phyloP scores from a whole-genome alignment of 1,140 invertebrate genomes.

The Drosophila burlai region DNA sequence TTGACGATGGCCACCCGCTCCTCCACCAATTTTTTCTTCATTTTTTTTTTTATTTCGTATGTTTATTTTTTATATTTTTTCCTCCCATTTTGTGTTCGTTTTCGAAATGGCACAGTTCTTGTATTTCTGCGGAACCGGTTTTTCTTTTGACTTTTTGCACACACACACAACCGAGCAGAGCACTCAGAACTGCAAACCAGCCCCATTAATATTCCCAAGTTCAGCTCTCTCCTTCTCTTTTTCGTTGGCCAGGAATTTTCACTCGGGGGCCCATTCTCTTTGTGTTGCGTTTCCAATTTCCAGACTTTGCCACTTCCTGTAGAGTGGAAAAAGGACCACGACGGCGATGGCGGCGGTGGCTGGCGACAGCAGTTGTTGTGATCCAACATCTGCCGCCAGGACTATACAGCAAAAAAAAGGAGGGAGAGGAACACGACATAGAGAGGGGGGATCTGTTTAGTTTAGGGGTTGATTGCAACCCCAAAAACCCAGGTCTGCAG shows the following conservation, averaged over 20 bases:
- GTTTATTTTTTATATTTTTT: constrained; percentile 12
- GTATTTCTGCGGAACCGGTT: constrained; percentile 75
- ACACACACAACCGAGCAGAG: not conserved
- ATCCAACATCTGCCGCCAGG: constrained; percentile 53
- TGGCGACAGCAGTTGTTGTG: constrained; percentile 58
- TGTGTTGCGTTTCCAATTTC: constrained; percentile 10
- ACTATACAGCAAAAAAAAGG: constrained; percentile 1
- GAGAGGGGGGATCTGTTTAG: constrained; percentile 42
- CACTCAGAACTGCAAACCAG: constrained; percentile 48
- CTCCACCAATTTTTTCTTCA: constrained; percentile 14
- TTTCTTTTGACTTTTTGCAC: constrained; percentile 76
- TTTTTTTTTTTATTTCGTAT: not conserved
- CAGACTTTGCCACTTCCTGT: constrained; percentile 65
- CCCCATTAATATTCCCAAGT: constrained; percentile 44
- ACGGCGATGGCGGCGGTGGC: constrained; percentile 11
- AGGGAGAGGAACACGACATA: constrained; percentile 8
- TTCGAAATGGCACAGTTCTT: constrained; percentile 82
- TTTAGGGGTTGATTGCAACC: constrained; percentile 57
- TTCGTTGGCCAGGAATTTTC: constrained; percentile 39
- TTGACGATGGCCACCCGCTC: constrained; percentile 40
- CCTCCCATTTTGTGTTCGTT: constrained; percentile 28
- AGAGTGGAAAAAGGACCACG: constrained; percentile 27
- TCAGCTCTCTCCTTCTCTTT: constrained; percentile 27
- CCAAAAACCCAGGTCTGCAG: constrained; percentile 30
- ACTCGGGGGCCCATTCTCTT: constrained; percentile 20